Percentiles rank a stretch among this genome's conserved stretches.
Conservation (phyloP, 2,888 invertebrate genomes). For the Furcula furcula region DNA sequence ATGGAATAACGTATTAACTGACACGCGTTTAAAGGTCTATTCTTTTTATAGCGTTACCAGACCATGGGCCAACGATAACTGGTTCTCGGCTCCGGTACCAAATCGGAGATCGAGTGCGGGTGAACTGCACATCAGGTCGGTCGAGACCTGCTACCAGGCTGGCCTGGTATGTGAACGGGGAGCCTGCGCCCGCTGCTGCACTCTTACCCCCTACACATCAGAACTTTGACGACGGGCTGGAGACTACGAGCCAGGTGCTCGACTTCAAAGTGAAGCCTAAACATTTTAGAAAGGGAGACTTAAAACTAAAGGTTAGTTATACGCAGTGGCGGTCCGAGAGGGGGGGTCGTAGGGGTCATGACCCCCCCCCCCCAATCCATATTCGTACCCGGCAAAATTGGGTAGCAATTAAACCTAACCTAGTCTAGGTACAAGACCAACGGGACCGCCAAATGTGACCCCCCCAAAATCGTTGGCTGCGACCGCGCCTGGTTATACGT, state of each 20-base stretch:
- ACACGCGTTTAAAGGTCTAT: too few relatives aligned
- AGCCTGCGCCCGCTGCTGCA: conserved; percentile 83
- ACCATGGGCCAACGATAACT: conserved; percentile 90
- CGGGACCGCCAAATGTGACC: too few relatives aligned
- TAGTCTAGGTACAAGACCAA: too few relatives aligned
- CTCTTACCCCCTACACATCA: conserved; percentile 74
- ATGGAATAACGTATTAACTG: too few relatives aligned
- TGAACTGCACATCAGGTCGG: conserved; percentile 92
- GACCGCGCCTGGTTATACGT: too few relatives aligned
- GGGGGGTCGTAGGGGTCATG: too few relatives aligned
- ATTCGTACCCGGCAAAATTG: too few relatives aligned
- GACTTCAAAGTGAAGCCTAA: conserved; percentile 90
- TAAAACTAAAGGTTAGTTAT: conserved; percentile 88
- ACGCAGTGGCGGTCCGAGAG: too few relatives aligned
- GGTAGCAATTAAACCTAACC: too few relatives aligned
- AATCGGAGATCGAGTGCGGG: conserved; percentile 89
- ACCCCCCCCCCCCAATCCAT: too few relatives aligned
- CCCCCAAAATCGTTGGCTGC: too few relatives aligned
- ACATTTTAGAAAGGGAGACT: conserved; percentile 92
- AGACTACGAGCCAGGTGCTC: conserved; percentile 88
- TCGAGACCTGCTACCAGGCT: conserved; percentile 92
- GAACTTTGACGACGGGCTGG: conserved; percentile 83
- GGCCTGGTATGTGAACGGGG: conserved; percentile 94
- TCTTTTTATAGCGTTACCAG: conserved; percentile 85
- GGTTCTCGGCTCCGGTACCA: conserved; percentile 91